Percentiles rank a stretch among this genome's conserved stretches.
Evolutionary conservation across 2,113 vertebrate species (phyloP).

Genomic region (Athene noctua): DNA sequence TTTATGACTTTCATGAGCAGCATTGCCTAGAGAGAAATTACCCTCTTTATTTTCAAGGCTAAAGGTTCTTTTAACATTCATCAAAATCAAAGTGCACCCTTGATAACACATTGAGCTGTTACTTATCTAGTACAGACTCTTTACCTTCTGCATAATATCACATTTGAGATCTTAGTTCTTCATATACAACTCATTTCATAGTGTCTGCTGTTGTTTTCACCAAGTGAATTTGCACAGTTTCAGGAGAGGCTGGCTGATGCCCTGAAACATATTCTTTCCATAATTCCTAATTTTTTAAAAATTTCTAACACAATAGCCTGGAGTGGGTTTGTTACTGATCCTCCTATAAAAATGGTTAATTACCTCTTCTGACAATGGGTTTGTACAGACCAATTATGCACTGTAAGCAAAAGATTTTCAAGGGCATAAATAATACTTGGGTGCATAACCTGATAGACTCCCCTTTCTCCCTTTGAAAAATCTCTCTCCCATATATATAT

Average conservation of each 20-base stretch:
- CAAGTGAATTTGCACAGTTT: slow-evolving; percentile 25
- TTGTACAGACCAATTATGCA: slow-evolving; percentile 30
- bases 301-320: slow-evolving; percentile 28
- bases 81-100: slow-evolving; percentile 67
- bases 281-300: background rate
- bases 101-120: slow-evolving; percentile 58
- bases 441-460: background rate
- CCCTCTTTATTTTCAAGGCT: slow-evolving; percentile 71
- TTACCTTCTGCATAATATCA: slow-evolving; percentile 62
- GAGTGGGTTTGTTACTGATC: slow-evolving; percentile 5
- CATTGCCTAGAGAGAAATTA: slow-evolving; percentile 70
- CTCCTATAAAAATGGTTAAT: slow-evolving; percentile 27
- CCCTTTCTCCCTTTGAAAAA: background rate
- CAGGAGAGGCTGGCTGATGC: slow-evolving; percentile 35
- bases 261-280: slow-evolving; percentile 42
- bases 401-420: background rate
- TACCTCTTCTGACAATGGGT: slow-evolving; percentile 2
- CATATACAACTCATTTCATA: slow-evolving; percentile 36
- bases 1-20: slow-evolving; percentile 60
- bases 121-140: slow-evolving; percentile 59
- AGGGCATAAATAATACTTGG: slow-evolving; percentile 9
- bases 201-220: slow-evolving; percentile 45
- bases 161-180: slow-evolving; percentile 57
- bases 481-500: background rate
- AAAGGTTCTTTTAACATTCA: slow-evolving; percentile 71